phyloP scores from a whole-genome alignment of 2,888 invertebrate genomes.

The Drosophila subsilvestris region DNA sequence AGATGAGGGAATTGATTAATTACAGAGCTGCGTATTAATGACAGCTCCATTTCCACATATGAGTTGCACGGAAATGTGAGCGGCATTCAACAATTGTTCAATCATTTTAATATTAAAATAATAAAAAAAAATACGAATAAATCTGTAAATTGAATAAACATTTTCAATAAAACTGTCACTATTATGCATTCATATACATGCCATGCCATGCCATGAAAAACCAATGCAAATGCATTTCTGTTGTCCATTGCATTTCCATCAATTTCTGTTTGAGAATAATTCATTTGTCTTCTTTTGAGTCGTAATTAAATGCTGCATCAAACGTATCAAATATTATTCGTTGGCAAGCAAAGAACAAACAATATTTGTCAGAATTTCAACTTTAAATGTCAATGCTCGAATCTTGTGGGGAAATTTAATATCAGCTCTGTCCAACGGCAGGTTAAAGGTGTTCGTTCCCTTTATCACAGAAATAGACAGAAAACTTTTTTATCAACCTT shows the following conservation, averaged over 20 bases:
- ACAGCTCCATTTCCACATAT: background rate
- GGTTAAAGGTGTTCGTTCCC: background rate
- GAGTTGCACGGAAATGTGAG: background rate
- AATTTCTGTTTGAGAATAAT: background rate
- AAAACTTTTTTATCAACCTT: background rate
- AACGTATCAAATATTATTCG: background rate
- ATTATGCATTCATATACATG: background rate
- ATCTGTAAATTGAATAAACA: constrained; percentile 1
- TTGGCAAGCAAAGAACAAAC: background rate
- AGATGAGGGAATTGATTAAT: background rate
- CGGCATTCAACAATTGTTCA: background rate
- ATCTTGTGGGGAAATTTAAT: background rate
- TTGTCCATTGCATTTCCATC: background rate
- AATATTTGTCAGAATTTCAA: background rate
- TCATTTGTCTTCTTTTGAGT: background rate
- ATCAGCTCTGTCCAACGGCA: background rate
- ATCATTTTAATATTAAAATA: background rate
- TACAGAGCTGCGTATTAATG: background rate
- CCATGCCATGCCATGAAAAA: background rate
- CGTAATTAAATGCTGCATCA: background rate
- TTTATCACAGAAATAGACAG: background rate
- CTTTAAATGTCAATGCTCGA: background rate
- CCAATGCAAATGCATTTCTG: background rate
- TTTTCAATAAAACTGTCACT: background rate
- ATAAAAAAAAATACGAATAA: background rate